Base-by-base conservation (phyloP, 2,888 invertebrate genomes). In the Aspidiotus destructor region DNA sequence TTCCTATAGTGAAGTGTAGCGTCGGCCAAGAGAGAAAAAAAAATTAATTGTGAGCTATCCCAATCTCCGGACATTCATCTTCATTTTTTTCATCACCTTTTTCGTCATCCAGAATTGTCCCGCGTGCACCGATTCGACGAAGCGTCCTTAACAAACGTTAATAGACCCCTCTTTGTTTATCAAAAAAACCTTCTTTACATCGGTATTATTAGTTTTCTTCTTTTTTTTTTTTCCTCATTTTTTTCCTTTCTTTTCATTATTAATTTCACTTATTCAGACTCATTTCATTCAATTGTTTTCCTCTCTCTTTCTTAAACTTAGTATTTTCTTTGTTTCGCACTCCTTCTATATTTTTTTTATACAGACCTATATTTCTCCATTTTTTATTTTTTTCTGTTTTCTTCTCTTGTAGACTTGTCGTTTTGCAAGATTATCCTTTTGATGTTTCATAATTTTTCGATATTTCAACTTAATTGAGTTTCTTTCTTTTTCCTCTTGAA, bases 221-320 rank as follows among this genome's bases (percentile, higher is more conserved):
- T 48, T 48, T 48, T 48, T 48, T 48, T 48, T 48, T 48, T 48
- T 6, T 48, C 48, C 6, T 48, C 28, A 28, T 48, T 63, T 63
- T 63, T 53, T 63, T 53, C 53, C n/a, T 48, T 48, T n/a, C 48
- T 48, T 58, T 58, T 65, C 58, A 44, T 65, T 65, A 65, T 65
- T 65, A 65, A 65, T 65, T 65, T 65, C 65, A 65, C 65, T 65
- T 65, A 65, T 65, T 65, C 65, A 65, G 48, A 65, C 65, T 65
- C 65, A 65, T 65, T 65, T 57, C 65, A 58, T 65, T 65, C 65
- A 65, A 65, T 65, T 65, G 65, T 65, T 65, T 65, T 65, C 65
- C 58, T 28, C 5, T 28, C 28, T 28, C 28, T 28, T 28, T 28
- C 28, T 28, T 28, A 28, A 28, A 28, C 28, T 28, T 28, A 28